Base-by-base conservation (phyloP, 2,888 invertebrate species). In the Digitonthophagus gazella region DNA sequence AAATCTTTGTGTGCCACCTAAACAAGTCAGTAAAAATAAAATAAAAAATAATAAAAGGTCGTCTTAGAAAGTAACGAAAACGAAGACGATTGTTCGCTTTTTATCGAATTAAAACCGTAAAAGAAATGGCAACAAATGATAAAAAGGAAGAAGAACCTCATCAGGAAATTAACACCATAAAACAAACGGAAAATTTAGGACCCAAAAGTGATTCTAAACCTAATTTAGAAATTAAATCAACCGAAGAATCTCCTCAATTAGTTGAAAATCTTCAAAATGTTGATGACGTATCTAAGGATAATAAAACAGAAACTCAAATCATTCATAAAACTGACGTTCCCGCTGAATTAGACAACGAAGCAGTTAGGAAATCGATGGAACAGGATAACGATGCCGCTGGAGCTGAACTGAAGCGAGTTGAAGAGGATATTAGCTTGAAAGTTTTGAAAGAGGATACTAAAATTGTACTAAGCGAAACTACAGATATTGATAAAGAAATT, bases 351-450 rank as follows among this genome's bases (percentile, higher is more conserved):
- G 61, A 19, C 5, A 20, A 61, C 19, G 61, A 61, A n/a, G 20
- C 18, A 6, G 61, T 61, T 18, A 61, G 18, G 61, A 61, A 61
- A 19, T 61, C 61, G 4, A 61, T 61, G 61, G 61, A 61, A 61
- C 20, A 18, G 1, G 61, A 61, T 18, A 16, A 15, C 14, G 61
- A 61, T n/a, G 6, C 61, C 5, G 61, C 18, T 19, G 61, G 61
- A 19, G 61, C 61, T 8, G 61, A 61, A 19, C 18, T 61, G 19
- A 61, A 61, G 18, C 8, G 61, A 0, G 61, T 61, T 2, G 61
- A 61, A 8, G 61, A 61, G n/a, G 61, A 61, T 20, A 61, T 61
- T 20, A 61, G 61, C 8, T 61, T 61, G 61, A 61, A 61, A 19
- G 61, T 61, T n/a, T 20, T 61, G 19, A 61, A 61, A n/a, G 61